Evolutionary conservation across 2,113 vertebrate genomes (phyloP).

Genomic region (Orycteropus afer): DNA sequence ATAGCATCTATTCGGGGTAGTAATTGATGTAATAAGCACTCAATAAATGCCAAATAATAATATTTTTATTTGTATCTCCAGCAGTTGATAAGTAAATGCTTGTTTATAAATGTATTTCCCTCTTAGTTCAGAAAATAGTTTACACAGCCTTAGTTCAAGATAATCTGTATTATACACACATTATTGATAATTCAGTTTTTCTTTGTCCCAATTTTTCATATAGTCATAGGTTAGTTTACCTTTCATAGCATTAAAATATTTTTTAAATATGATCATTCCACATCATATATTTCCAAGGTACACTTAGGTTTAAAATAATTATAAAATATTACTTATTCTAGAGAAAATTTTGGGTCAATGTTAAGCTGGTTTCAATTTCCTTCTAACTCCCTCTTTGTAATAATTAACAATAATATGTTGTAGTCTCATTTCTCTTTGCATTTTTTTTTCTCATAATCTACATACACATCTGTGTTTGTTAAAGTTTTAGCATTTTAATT

Average conservation of each 20-base stretch:
- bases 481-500: background rate
- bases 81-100: background rate
- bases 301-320: background rate
- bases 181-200: background rate
- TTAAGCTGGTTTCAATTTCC: background rate
- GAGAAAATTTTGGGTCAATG: background rate
- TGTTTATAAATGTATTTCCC: background rate
- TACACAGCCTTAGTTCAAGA: background rate
- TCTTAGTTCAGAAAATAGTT: background rate
- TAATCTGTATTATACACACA: background rate
- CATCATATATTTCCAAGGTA: background rate
- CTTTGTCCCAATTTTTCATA: background rate
- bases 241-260: background rate
- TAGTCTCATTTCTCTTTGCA: background rate
- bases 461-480: background rate
- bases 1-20: background rate
- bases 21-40: too few species aligned
- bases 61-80: background rate
- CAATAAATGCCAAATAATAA: too few species aligned
- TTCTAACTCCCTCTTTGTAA: background rate
- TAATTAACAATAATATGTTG: background rate
- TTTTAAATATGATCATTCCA: background rate
- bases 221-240: background rate
- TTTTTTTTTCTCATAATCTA: background rate
- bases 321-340: background rate